Evolutionary conservation across 2,797 vertebrate genomes (phyloP).

Genomic region (Cossypha polioptera): DNA sequence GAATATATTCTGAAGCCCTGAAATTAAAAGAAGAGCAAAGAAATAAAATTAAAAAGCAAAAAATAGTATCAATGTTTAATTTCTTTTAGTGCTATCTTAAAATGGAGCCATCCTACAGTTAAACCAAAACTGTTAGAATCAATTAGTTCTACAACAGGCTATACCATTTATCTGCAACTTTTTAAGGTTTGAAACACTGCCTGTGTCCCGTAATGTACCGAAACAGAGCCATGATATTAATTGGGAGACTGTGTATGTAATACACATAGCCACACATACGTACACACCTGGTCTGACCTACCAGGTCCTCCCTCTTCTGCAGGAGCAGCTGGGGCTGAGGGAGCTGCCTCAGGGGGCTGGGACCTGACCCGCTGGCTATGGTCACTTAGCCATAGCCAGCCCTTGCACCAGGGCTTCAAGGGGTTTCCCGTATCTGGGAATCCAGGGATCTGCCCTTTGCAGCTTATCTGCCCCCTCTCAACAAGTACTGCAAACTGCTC

Average conservation of each 20-base stretch:
- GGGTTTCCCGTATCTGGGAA: background rate
- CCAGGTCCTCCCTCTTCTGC: background rate
- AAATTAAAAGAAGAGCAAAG: background rate
- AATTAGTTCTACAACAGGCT: background rate
- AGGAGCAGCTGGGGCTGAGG: background rate
- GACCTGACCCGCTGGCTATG: background rate
- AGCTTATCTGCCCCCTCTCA: background rate
- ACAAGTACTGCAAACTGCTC: background rate
- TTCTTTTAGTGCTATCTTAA: background rate
- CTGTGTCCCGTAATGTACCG: background rate
- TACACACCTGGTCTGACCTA: background rate
- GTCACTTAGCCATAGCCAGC: background rate
- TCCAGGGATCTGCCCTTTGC: background rate
- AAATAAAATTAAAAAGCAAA: background rate
- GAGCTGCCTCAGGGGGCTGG: background rate
- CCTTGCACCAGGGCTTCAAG: background rate
- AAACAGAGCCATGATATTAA: background rate
- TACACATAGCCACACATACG: background rate
- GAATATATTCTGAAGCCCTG: background rate
- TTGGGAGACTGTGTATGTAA: background rate
- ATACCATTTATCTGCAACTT: background rate
- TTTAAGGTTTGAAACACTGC: background rate
- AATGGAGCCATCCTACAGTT: background rate
- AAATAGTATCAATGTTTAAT: background rate
- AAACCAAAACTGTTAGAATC: background rate